phyloP scores from a whole-genome alignment of 35 echinoderm and acorn worm species.

The Patiria miniata region DNA sequence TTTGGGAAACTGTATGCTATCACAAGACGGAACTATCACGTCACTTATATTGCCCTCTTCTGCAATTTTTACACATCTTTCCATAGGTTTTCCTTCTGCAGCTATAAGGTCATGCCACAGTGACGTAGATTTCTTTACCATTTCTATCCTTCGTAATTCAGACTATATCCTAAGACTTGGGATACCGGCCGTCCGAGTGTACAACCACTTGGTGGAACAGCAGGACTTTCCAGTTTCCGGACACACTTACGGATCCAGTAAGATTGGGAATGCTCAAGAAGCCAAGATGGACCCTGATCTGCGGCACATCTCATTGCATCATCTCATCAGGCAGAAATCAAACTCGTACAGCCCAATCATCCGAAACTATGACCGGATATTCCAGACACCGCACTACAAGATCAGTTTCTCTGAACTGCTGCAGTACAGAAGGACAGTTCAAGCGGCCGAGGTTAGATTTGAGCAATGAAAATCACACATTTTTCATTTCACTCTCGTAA shows the following conservation, averaged over 20 bases:
- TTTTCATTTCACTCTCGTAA: no score
- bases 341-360: conserved; percentile 30
- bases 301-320: conserved; percentile 44
- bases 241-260: background rate
- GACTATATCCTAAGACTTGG: conserved; percentile 69
- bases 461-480: no score
- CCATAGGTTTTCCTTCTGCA: no score
- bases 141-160: background rate
- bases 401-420: background rate
- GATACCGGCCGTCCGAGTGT: conserved; percentile 68
- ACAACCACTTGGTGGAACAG: conserved; percentile 76
- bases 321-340: conserved; percentile 31
- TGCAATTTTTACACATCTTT: no score
- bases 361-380: conserved; percentile 13
- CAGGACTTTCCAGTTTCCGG: conserved; percentile 69
- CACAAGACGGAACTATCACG: no score
- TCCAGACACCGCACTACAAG: background rate
- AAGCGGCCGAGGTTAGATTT: background rate
- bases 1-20: no score
- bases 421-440: background rate
- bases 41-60: no score
- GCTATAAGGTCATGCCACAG: no score
- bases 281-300: conserved; percentile 40
- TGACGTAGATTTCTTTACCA: no score
- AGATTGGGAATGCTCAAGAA: conserved; percentile 37